A percentile compares a stretch with the other conserved stretches of the same genome.
Evolutionary conservation across 1,140 invertebrate species (phyloP).

Genomic region (Leptopilina boulardi): DNA sequence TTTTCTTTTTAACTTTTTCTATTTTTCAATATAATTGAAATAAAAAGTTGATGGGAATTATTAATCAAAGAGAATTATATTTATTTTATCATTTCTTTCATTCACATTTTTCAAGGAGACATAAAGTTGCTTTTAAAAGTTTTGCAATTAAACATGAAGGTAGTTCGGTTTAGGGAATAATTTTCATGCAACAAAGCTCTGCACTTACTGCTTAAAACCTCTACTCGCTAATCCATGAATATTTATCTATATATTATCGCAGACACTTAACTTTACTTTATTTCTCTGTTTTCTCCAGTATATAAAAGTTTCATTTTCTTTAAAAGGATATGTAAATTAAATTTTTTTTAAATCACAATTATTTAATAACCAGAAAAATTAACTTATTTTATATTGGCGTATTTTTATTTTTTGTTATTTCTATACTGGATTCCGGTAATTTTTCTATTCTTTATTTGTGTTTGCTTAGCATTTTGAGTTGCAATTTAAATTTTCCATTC

Average conservation of each 20-base stretch:
- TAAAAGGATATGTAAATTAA: too few relatives aligned
- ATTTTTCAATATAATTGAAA: too few relatives aligned
- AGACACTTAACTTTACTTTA: not conserved
- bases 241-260: not conserved
- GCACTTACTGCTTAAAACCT: not conserved
- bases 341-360: too few relatives aligned
- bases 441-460: not conserved
- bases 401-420: too few relatives aligned
- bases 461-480: not conserved
- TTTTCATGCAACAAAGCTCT: not conserved
- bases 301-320: too few relatives aligned
- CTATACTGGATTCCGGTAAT: too few relatives aligned
- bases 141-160: slow-evolving; percentile 10
- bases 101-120: not conserved
- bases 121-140: not conserved
- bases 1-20: too few relatives aligned
- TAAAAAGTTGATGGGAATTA: not conserved
- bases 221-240: not conserved
- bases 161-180: not conserved
- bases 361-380: too few relatives aligned
- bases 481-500: not conserved
- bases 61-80: not conserved
- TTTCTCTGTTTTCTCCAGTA: too few relatives aligned
- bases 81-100: not conserved
- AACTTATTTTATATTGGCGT: too few relatives aligned